Evolutionary conservation across 2,888 invertebrate species (phyloP).

Genomic region (Xylophagus ater): DNA sequence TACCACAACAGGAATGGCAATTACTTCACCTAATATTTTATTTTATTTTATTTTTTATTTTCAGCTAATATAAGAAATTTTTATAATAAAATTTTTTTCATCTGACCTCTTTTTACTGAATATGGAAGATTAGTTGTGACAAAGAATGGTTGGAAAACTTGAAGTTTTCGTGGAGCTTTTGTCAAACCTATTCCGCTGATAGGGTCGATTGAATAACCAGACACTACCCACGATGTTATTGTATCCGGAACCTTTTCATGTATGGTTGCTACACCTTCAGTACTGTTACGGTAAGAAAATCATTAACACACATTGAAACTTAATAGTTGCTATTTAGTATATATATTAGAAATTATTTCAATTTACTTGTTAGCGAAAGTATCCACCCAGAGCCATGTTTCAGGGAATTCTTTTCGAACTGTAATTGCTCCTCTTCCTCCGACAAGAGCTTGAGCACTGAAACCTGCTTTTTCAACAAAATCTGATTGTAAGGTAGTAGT

Average conservation of each 20-base stretch:
- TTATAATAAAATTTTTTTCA: background rate
- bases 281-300: too few relatives aligned
- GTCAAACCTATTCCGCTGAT: conserved; percentile 66
- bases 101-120: conserved; percentile 53
- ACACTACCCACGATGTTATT: conserved; percentile 74
- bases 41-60: too few relatives aligned
- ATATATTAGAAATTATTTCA: background rate
- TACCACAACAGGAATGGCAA: conserved; percentile 76
- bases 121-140: conserved; percentile 79
- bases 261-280: conserved; percentile 39
- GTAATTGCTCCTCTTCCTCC: too few relatives aligned
- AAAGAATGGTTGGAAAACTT: conserved; percentile 73
- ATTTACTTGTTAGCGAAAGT: too few relatives aligned
- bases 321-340: background rate
- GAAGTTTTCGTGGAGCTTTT: conserved; percentile 51
- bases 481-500: too few relatives aligned
- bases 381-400: conserved; percentile 54
- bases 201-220: conserved; percentile 70
- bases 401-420: conserved; percentile 51
- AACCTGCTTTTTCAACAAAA: too few relatives aligned
- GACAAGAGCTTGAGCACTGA: too few relatives aligned
- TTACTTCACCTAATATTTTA: conserved; percentile 59
- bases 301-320: background rate
- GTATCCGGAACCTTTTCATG: conserved; percentile 63
- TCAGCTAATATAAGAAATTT: background rate